A percentile compares a stretch with the other conserved stretches of the same genome.
Conservation (phyloP, 1,140 invertebrate species). For the Drosophila parvula region DNA sequence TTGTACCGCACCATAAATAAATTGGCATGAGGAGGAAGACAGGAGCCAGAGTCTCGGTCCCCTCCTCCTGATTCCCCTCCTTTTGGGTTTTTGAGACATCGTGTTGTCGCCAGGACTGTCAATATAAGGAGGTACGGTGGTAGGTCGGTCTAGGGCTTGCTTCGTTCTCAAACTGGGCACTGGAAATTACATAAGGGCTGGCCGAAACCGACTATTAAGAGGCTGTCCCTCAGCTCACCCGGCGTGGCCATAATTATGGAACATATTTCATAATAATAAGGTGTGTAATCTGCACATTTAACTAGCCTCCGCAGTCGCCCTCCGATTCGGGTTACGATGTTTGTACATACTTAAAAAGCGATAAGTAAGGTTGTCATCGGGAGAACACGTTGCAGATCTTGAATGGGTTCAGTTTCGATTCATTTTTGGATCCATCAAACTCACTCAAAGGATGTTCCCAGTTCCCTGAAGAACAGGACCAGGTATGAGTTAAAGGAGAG, state of each 20-base stretch:
- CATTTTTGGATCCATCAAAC: too few relatives aligned
- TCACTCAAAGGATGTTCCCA: too few relatives aligned
- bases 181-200: conserved; percentile 72
- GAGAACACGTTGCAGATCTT: neutral
- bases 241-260: conserved; percentile 68
- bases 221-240: conserved; percentile 50
- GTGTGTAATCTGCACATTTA: conserved; percentile 78
- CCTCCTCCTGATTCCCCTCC: neutral
- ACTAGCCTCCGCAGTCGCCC: conserved; percentile 43
- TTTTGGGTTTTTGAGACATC: conserved; percentile 23
- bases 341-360: conserved; percentile 59
- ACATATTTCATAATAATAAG: conserved; percentile 80
- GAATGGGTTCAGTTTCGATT: neutral
- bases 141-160: conserved; percentile 41
- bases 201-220: conserved; percentile 58
- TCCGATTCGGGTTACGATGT: conserved; percentile 29
- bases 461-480: too few relatives aligned
- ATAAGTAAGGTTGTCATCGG: conserved; percentile 49
- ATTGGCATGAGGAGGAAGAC: conserved; percentile 80
- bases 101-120: conserved; percentile 60
- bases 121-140: conserved; percentile 39
- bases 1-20: conserved; percentile 83
- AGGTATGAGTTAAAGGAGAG: neutral
- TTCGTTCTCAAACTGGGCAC: conserved; percentile 29
- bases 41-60: conserved; percentile 49